Evolutionary conservation across 2,113 vertebrate species (phyloP).

Genomic region (Pachycephala philippinensis): DNA sequence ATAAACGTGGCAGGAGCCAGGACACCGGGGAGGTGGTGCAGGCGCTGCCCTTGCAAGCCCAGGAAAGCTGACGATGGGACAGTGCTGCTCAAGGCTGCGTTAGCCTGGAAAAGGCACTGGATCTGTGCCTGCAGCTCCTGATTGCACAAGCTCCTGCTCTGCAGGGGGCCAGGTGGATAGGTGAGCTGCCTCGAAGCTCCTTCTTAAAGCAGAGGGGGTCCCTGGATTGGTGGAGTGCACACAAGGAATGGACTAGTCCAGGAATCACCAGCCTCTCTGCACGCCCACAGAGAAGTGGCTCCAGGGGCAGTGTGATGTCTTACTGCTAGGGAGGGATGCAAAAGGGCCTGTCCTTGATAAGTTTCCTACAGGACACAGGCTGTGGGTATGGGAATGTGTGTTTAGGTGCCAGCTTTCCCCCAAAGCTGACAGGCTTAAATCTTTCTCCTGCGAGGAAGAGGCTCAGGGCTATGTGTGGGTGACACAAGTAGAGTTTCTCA

Average conservation of each 20-base stretch:
- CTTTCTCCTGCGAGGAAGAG: background rate
- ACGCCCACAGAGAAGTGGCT: background rate
- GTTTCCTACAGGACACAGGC: background rate
- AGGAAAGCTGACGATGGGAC: fast-evolving
- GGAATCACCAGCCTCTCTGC: background rate
- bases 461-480: background rate
- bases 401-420: background rate
- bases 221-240: fast-evolving
- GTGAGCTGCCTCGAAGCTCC: background rate
- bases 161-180: no score
- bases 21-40: background rate
- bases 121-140: background rate
- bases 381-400: background rate
- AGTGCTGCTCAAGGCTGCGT: background rate
- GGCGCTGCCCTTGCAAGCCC: fast-evolving
- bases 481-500: background rate
- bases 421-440: background rate
- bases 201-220: background rate
- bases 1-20: background rate
- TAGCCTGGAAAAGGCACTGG: background rate
- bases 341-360: background rate
- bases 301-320: background rate
- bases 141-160: background rate
- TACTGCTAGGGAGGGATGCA: background rate
- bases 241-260: background rate